A percentile compares a stretch with the other conserved stretches of the same genome.
Conservation (phyloP, 2,888 invertebrate genomes). For the Acanthoscelides obtectus region DNA sequence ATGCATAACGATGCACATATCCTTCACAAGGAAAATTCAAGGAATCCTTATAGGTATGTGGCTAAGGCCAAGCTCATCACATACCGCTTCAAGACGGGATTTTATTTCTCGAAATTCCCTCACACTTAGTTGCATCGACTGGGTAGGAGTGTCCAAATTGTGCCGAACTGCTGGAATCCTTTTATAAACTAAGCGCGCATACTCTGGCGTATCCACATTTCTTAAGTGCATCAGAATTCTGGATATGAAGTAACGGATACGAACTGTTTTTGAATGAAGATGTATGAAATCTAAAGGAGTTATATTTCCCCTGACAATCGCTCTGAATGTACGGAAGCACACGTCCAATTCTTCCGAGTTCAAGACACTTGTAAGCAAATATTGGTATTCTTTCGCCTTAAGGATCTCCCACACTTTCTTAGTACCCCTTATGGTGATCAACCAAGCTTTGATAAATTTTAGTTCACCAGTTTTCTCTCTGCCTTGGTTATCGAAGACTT, state of each 20-base stretch:
- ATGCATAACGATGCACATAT: no score
- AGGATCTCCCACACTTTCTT: slow-evolving; percentile 12
- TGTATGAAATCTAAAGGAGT: neutral
- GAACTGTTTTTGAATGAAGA: neutral
- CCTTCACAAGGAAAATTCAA: no score
- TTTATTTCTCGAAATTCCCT: no score
- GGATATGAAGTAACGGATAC: neutral
- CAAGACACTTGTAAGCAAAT: slow-evolving; percentile 7
- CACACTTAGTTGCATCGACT: no score
- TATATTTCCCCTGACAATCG: neutral
- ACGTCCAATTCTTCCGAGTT: slow-evolving; percentile 9
- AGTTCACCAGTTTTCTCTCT: slow-evolving; percentile 8
- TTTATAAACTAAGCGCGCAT: neutral
- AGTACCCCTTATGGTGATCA: slow-evolving; percentile 8
- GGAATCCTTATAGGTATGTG: no score
- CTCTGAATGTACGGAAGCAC: neutral
- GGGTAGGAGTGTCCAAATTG: neutral
- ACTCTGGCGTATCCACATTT: neutral
- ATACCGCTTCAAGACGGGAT: no score
- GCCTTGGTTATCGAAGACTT: slow-evolving; percentile 2
- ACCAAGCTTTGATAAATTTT: slow-evolving; percentile 12
- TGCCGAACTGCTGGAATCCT: neutral
- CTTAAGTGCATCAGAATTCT: neutral
- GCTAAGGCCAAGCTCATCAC: no score
- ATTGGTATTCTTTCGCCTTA: neutral